phyloP scores from a whole-genome alignment of 2,797 vertebrate genomes.

The Coluber constrictor region DNA sequence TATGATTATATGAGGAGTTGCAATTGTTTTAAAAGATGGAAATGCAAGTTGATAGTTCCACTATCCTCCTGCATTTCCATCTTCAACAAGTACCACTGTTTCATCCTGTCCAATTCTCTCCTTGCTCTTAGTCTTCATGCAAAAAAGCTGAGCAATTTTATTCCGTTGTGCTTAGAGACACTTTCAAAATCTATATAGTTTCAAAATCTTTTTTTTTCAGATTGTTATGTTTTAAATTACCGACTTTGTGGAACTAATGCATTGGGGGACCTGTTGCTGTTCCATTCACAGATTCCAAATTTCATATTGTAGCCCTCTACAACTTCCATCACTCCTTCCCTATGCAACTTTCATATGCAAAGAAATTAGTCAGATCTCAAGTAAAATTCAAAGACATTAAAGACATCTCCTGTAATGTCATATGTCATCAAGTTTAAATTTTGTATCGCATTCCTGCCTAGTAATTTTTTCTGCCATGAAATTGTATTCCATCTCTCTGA shows the following conservation, averaged over 20 bases:
- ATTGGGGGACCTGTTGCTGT: not conserved
- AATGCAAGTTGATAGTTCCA: not conserved
- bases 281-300: not conserved
- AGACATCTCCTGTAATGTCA: not conserved
- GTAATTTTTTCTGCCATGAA: not conserved
- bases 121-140: not conserved
- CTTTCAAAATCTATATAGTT: not conserved
- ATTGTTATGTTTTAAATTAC: not conserved
- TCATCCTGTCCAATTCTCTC: not conserved
- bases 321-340: not conserved
- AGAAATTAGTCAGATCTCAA: not conserved
- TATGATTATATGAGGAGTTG: conserved; percentile 30
- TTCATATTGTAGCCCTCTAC: not conserved
- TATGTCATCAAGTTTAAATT: not conserved
- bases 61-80: too few species aligned
- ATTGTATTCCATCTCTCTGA: not conserved
- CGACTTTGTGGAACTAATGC: not conserved
- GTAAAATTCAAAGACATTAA: not conserved
- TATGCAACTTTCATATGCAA: not conserved
- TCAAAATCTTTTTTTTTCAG: not conserved
- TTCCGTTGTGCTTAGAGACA: not conserved
- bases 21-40: not conserved
- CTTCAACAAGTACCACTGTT: too few species aligned
- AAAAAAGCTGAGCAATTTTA: not conserved
- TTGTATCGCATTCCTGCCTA: not conserved